Conservation (phyloP, 2,113 vertebrate species). For the Phalacrocorax brasilianus region DNA sequence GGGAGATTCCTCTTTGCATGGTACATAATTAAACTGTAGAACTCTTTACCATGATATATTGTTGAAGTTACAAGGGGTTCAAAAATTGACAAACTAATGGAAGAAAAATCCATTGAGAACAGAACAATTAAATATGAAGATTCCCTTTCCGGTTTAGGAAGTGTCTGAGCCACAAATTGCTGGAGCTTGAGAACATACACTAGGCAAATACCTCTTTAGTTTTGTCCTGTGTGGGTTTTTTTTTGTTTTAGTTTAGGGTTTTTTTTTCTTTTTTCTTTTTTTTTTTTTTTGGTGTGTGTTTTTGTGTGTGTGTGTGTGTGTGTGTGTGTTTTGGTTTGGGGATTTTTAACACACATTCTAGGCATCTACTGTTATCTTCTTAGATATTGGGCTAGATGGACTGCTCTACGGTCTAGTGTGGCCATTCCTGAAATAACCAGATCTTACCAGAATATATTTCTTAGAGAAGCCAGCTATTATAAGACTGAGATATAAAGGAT, state of each 20-base stretch:
- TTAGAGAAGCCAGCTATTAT: neutral
- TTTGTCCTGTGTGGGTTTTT: neutral
- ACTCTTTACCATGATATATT: neutral
- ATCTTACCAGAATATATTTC: neutral
- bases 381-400: neutral
- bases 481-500: neutral
- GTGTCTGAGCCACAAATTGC: neutral
- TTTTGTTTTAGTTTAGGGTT: accelerated
- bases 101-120: neutral
- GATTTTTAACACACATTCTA: neutral
- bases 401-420: neutral
- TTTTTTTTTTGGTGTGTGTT: too few species aligned
- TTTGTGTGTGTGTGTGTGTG: too few species aligned
- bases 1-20: neutral
- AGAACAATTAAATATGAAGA: neutral
- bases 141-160: neutral
- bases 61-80: neutral
- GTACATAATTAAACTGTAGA: neutral
- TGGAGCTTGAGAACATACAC: neutral
- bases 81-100: neutral
- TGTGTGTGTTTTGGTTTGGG: too few species aligned
- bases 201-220: neutral
- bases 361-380: neutral
- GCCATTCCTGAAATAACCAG: neutral
- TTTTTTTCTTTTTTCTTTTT: neutral